phyloP scores from a whole-genome alignment of 2,113 vertebrate species.

The Nipponia nippon region DNA sequence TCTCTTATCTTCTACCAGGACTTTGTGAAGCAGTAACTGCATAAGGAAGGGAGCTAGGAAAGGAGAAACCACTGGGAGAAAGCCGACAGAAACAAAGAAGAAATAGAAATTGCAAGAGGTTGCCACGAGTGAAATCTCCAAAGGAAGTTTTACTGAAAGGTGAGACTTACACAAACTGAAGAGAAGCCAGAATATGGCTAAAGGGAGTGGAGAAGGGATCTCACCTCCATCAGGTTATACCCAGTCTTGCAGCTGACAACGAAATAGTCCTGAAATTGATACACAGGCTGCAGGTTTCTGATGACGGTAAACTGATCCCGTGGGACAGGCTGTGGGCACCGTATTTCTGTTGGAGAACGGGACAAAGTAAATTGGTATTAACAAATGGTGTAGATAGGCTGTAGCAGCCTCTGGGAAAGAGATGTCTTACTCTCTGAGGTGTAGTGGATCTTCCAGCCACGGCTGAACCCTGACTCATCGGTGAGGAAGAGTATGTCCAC shows the following conservation, averaged over 20 bases:
- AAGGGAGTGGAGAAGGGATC: background rate
- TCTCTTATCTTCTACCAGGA: background rate
- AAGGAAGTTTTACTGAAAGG: background rate
- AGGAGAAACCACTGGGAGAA: background rate
- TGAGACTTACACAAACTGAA: background rate
- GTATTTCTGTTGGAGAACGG: conserved; percentile 57
- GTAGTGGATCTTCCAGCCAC: conserved; percentile 79
- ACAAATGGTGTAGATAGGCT: background rate
- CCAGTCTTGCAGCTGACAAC: conserved; percentile 71
- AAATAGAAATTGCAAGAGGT: background rate
- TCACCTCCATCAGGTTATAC: conserved; percentile 75
- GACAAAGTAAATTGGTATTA: background rate
- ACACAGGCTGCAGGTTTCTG: conserved; percentile 66
- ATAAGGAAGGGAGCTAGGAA: background rate
- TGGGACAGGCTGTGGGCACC: conserved; percentile 71
- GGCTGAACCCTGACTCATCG: conserved; percentile 76
- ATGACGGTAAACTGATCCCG: conserved; percentile 73
- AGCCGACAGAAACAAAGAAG: background rate
- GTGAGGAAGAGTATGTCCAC: conserved; percentile 78
- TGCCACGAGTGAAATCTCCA: background rate
- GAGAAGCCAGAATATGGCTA: background rate
- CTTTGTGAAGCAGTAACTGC: background rate
- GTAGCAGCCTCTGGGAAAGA: background rate
- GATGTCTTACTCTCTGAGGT: conserved; percentile 68
- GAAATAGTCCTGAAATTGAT: conserved; percentile 74